Evolutionary conservation across 2,888 invertebrate genomes (phyloP), one percentile per base, ranked within the genome.

Genomic region (Tenthredo notha): DNA sequence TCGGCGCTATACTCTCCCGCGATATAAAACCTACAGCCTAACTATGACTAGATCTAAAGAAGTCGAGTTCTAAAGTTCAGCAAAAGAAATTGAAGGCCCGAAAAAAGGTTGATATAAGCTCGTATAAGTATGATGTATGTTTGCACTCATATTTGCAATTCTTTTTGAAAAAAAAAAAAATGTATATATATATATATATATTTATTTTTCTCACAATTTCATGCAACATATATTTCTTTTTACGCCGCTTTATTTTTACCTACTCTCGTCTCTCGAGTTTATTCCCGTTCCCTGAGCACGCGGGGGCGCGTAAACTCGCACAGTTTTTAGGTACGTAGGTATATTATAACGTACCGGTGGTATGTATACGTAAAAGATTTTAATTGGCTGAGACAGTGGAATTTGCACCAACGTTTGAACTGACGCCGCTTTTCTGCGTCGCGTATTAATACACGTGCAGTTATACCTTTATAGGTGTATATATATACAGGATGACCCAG

Each of bases 331-430:
- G 72, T 43, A 74, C 18, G 33, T 37, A 72, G n/a, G 21, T n/a
- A 29, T 43, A 25, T n/a, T 43, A 43, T 74, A 74, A 74, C n/a
- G 10, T 40, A 43, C 25, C n/a, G n/a, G 29, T 10, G 33, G 37
- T 33, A 33, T 18, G 70, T 70, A 74, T 43, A 25, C 67, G 40
- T 74, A 74, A 12, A 10, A n/a, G 80, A 61, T 80, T 80, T 40
- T 80, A 80, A 80, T 80, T 80, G 80, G 80, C 58, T 61, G 72
- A 37, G 61, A 80, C 80, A 80, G 80, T 61, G 80, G 50, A 80
- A 80, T 58, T 80, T 40, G 47, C 80, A 80, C n/a, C 40, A 21
- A 33, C 33, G 33, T 77, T 77, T 54, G n/a, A 77, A 77, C 77
- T 54, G 77, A 54, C 50, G 77, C 33, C 29, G 77, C 77, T 77